These are phyloP conservation scores for Callionymus lyra DNA, from an alignment of 2,113 vertebrate species.

Conservation along the genomic window DNA sequence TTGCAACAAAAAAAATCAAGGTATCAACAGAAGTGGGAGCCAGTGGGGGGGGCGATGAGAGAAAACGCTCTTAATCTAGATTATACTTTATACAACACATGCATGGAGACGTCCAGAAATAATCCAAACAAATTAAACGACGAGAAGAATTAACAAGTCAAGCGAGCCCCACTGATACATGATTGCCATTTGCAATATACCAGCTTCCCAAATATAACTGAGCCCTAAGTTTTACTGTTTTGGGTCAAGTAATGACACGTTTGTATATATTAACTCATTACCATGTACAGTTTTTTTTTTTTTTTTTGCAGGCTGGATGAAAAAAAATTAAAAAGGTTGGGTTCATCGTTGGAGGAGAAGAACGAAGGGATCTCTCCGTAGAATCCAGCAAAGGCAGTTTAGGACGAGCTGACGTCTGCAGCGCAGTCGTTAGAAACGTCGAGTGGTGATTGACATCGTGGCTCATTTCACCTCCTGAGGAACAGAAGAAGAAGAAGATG, in stretches of 20 bases:
- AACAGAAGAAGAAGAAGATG: conserved; percentile 4
- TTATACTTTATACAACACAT: conserved; percentile 61
- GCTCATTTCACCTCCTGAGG: conserved; percentile 64
- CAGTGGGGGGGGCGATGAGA: conserved; percentile 29
- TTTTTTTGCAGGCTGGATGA: conserved; percentile 52
- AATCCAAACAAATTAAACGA: conserved; percentile 22
- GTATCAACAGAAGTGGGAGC: conserved; percentile 45
- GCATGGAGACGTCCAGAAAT: conserved; percentile 51
- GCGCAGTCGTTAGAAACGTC: conserved; percentile 23
- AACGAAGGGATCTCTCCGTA: conserved; percentile 41
- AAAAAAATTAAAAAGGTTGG: conserved; percentile 38
- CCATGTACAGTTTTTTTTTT: conserved; percentile 48
- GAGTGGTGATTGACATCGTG: conserved; percentile 23
- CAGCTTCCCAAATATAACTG: conserved; percentile 49
- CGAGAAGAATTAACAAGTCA: conserved; percentile 21
- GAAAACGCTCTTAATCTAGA: conserved; percentile 45
- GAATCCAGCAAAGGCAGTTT: conserved; percentile 51
- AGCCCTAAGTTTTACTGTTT: conserved; percentile 61
- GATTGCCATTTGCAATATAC: conserved; percentile 72
- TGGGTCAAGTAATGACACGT: conserved; percentile 60
- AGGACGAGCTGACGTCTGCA: conserved; percentile 30
- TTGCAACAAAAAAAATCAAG: conserved; percentile 44
- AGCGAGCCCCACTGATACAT: conserved; percentile 47
- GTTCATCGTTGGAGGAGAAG: conserved; percentile 53
- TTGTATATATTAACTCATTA: conserved; percentile 52